A percentile compares a stretch with the other conserved stretches of the same genome.
Evolutionary conservation across 2,888 invertebrate species (phyloP).

Genomic region (Orthosia gracilis): DNA sequence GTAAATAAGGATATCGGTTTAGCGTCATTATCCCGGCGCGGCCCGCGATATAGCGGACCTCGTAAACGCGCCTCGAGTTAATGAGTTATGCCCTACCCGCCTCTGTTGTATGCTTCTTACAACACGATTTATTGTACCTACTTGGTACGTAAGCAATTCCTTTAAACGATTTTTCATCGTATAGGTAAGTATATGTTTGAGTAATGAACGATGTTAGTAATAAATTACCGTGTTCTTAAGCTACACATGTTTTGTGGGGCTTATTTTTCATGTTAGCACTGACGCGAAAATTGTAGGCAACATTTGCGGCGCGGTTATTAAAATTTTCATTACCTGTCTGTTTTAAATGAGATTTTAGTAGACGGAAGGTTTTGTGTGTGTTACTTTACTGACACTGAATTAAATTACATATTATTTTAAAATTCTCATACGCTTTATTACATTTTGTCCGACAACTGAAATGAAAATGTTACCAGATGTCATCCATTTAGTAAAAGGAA

Average conservation of each 20-base stretch:
- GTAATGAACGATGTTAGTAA: constrained; percentile 69
- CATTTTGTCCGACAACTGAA: background rate
- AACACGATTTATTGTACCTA: constrained; percentile 75
- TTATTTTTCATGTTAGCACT: constrained; percentile 62
- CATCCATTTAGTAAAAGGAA: constrained; percentile 18
- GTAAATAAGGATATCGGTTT: constrained; percentile 90
- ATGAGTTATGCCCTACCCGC: constrained; percentile 71
- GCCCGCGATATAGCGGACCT: constrained; percentile 75
- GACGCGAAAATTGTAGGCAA: constrained; percentile 59
- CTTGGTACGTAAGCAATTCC: constrained; percentile 73
- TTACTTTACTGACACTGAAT: constrained; percentile 17
- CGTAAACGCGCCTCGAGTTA: constrained; percentile 77
- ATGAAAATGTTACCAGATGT: constrained; percentile 27
- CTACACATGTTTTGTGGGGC: constrained; percentile 49
- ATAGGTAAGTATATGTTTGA: constrained; percentile 63
- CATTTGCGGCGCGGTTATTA: constrained; percentile 46
- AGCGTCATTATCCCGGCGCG: constrained; percentile 85
- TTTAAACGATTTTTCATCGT: constrained; percentile 76
- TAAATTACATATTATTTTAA: constrained; percentile 1
- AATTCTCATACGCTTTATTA: constrained; percentile 8
- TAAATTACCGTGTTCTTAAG: constrained; percentile 67
- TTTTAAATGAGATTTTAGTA: constrained; percentile 44
- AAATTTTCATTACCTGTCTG: constrained; percentile 56
- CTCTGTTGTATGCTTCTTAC: constrained; percentile 71
- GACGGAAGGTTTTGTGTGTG: constrained; percentile 8